Conservation (phyloP, 2,113 vertebrate species). For the Onychostoma macrolepis region DNA sequence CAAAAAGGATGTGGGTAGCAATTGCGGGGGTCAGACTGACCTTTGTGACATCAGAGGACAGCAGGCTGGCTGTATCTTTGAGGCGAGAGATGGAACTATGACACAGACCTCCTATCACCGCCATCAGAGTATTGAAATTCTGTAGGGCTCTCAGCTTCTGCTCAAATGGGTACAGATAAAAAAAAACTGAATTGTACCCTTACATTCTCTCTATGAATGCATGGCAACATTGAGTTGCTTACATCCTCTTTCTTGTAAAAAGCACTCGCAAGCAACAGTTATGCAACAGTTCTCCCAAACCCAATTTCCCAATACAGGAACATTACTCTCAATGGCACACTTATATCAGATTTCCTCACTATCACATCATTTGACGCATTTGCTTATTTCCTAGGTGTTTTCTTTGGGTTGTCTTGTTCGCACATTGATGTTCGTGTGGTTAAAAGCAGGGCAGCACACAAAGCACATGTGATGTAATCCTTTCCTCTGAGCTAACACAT, state of each 20-base stretch:
- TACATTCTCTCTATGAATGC: neutral
- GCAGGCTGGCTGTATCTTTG: slow-evolving; percentile 85
- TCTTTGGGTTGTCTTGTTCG: slow-evolving; percentile 14
- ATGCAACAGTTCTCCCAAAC: slow-evolving; percentile 36
- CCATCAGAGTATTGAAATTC: slow-evolving; percentile 95
- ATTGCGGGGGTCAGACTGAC: slow-evolving; percentile 64
- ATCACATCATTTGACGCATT: slow-evolving; percentile 33
- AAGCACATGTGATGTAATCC: slow-evolving; percentile 25
- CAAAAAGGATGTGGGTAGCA: neutral
- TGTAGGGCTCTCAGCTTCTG: slow-evolving; percentile 84
- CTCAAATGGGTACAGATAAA: slow-evolving; percentile 12
- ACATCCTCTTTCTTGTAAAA: slow-evolving; percentile 45
- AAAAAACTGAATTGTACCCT: neutral
- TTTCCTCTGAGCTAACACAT: slow-evolving; percentile 30
- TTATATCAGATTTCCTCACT: slow-evolving; percentile 14
- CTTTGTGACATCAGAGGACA: slow-evolving; percentile 88
- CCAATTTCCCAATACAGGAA: slow-evolving; percentile 49
- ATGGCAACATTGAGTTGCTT: neutral
- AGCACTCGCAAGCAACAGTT: slow-evolving; percentile 41
- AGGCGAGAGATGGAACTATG: slow-evolving; percentile 91
- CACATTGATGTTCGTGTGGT: neutral
- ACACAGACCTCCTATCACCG: slow-evolving; percentile 87
- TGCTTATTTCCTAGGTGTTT: slow-evolving; percentile 41
- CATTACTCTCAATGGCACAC: slow-evolving; percentile 16
- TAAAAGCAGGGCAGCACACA: slow-evolving; percentile 3